Evolutionary conservation across 2,113 vertebrate species (phyloP).

Genomic region (Choloepus hoffmanni): DNA sequence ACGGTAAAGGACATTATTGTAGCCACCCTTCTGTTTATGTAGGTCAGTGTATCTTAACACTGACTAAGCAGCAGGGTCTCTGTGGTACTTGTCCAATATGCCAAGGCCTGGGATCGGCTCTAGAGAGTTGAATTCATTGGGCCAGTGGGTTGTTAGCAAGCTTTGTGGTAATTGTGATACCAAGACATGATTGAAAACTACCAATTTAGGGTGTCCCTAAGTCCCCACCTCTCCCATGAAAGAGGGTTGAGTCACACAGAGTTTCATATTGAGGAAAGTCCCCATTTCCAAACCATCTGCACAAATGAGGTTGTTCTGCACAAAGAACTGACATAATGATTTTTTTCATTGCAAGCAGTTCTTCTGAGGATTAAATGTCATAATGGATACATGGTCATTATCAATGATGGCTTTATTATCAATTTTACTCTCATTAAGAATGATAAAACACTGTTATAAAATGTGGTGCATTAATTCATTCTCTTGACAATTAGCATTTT

Average conservation of each 20-base stretch:
- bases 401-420: background rate
- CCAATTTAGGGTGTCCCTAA: background rate
- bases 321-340: background rate
- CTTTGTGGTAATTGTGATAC: background rate
- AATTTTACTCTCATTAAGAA: slow-evolving; percentile 6
- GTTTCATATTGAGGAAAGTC: background rate
- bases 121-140: too few species aligned
- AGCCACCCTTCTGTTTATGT: background rate
- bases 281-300: background rate
- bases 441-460: slow-evolving; percentile 36
- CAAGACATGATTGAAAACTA: background rate
- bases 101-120: background rate
- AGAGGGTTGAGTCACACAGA: background rate
- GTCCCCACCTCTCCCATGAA: background rate
- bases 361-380: slow-evolving; percentile 2
- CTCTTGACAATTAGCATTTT: background rate
- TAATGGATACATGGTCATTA: background rate
- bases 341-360: background rate
- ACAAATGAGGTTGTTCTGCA: background rate
- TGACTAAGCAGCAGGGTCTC: background rate
- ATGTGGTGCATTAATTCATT: background rate
- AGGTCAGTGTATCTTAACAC: background rate
- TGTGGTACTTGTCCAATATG: background rate
- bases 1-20: background rate
- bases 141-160: background rate